A percentile compares a stretch with the other conserved stretches of the same genome.
phyloP scores from a whole-genome alignment of 2,113 vertebrate species.

The Cynocephalus volans region DNA sequence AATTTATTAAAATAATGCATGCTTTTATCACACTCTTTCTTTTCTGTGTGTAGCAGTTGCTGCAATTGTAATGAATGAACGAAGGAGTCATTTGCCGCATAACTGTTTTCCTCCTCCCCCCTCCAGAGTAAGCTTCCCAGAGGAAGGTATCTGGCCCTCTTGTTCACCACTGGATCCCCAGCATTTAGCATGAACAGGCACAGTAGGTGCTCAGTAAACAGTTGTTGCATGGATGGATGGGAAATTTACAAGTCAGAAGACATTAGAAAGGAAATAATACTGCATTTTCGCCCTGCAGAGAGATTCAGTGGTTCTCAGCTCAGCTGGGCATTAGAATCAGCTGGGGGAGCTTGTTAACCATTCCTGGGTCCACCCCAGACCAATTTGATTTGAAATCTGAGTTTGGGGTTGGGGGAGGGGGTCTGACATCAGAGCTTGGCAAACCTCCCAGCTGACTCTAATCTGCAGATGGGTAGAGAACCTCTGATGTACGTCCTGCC shows the following conservation, averaged over 20 bases:
- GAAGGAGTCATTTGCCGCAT: background rate
- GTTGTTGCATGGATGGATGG: background rate
- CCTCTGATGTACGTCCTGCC: background rate
- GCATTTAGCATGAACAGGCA: background rate
- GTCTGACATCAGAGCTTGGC: background rate
- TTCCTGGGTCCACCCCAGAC: too few relatives aligned
- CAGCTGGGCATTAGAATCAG: background rate
- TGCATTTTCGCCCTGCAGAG: background rate
- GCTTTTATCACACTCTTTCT: background rate
- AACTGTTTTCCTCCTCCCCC: background rate
- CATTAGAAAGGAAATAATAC: background rate
- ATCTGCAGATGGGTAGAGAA: background rate
- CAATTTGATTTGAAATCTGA: background rate
- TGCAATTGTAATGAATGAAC: background rate
- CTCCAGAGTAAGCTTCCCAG: background rate
- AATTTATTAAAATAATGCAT: background rate
- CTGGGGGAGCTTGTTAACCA: background rate
- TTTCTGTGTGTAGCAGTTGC: background rate
- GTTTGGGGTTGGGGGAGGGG: accelerated
- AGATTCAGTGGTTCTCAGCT: background rate
- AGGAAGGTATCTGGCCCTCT: background rate
- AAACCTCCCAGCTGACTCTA: background rate
- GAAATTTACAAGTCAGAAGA: background rate
- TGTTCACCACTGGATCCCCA: background rate
- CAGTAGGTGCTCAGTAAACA: background rate